Percentiles rank a stretch among this genome's conserved stretches.
These are phyloP conservation scores for Aegithalos caudatus DNA, from an alignment of 2,113 vertebrate genomes.

Conservation along the genomic window DNA sequence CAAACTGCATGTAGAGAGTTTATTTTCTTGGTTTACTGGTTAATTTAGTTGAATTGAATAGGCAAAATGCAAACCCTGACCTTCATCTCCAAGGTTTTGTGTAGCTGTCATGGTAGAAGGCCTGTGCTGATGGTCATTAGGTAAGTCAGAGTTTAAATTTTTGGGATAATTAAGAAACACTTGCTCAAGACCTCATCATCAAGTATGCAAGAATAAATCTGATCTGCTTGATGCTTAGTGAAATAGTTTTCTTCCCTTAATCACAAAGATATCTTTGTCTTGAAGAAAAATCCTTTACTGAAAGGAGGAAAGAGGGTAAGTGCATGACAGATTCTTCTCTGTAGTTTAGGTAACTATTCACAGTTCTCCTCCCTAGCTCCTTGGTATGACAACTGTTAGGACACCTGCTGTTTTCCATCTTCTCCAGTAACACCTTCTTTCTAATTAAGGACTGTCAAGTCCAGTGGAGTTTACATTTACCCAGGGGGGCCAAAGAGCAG, in stretches of 20 bases:
- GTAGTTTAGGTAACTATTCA: background rate
- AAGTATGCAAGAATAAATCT: background rate
- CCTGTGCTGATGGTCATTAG: background rate
- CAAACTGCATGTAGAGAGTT: background rate
- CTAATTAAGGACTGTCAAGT: background rate
- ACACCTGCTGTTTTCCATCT: background rate
- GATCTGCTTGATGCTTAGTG: background rate
- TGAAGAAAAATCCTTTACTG: background rate
- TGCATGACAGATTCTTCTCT: background rate
- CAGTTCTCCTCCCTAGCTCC: background rate
- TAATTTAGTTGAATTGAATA: background rate
- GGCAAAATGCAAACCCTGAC: background rate
- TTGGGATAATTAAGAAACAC: background rate
- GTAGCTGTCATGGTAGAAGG: background rate
- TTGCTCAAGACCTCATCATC: background rate
- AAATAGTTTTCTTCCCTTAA: background rate
- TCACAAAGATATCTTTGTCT: background rate
- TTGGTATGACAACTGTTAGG: background rate
- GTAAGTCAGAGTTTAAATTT: background rate
- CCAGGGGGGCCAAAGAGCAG: background rate
- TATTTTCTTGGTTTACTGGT: background rate
- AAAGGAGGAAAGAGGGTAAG: background rate
- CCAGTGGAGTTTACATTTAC: background rate
- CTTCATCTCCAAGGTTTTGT: background rate
- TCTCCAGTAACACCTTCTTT: background rate